phyloP scores from a whole-genome alignment of 2,888 invertebrate genomes.

The Sinhomidia bicolor region DNA sequence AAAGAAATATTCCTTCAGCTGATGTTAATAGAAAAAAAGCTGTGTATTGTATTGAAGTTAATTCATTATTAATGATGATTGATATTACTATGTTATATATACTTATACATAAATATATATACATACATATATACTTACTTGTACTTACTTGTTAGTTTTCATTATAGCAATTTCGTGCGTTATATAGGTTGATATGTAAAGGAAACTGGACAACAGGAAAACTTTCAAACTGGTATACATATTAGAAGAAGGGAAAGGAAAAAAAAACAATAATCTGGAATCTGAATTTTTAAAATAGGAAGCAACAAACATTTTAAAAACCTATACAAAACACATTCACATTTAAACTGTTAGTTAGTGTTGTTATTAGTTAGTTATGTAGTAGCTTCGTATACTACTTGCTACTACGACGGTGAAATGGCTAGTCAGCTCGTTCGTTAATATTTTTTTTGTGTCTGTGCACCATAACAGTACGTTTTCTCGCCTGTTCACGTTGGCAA shows the following conservation, averaged over 20 bases:
- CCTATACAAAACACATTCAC: not conserved
- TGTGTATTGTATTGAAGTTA: too few relatives aligned
- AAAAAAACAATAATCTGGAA: not conserved
- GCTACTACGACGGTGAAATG: not conserved
- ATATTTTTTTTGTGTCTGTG: not conserved
- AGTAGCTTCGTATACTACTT: too few relatives aligned
- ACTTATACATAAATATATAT: not conserved
- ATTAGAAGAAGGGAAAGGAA: too few relatives aligned
- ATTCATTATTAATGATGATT: too few relatives aligned
- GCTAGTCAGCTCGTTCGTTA: not conserved
- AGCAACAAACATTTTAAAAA: not conserved
- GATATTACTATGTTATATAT: too few relatives aligned
- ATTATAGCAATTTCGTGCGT: not conserved
- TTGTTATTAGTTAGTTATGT: constrained; percentile 8
- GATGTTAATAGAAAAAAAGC: too few relatives aligned
- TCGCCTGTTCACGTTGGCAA: not conserved
- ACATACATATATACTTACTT: constrained; percentile 3
- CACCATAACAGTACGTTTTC: not conserved
- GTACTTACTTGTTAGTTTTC: not conserved
- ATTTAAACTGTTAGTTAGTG: not conserved
- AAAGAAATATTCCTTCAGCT: too few relatives aligned
- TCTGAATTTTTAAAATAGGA: not conserved
- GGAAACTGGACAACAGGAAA: not conserved
- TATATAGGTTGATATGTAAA: not conserved
- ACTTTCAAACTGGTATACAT: constrained; percentile 17